Base-by-base conservation (phyloP, 2,113 vertebrate genomes). In the Rhinolophus ferrumequinum region DNA sequence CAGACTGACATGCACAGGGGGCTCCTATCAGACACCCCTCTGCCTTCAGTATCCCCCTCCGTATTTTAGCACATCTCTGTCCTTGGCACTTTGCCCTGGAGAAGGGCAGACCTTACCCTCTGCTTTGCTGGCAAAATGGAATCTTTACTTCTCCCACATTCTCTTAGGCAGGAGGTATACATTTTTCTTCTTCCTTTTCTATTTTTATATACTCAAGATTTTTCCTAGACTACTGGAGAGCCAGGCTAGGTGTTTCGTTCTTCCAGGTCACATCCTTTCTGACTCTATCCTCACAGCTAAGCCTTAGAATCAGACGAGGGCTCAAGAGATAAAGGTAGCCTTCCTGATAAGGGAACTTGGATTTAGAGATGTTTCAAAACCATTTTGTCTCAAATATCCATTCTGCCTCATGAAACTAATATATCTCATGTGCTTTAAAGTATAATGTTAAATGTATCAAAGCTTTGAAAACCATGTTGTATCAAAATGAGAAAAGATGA, bases 331-430 rank as follows among this genome's bases (percentile, higher is more conserved):
- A 92, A 72, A 72, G 0, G 66, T 58, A 64, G 6, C 33, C 0
- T 75, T 66, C 50, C 54, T 83, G 33, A 52, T 35, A 90, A 52
- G n/a, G 76, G 11, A 84, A 30, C 0, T 11, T 69, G 24, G 3
- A 66, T 64, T 54, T 15, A 15, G 38, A 88, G 8, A 12, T 85
- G 21, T 69, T 94, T 90, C 52, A 77, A 38, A 90, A 92, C 70
- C 19, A 94, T 66, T 95, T 96, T 58, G 64, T 93, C 22, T 84
- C 44, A 70, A 66, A 58, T 30, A 88, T 28, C 8, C 21, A 58
- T 81, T 94, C 38, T 85, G 88, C 38, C 8, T 81, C 62, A 72
- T 9, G 66, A 5, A 96, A 88, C 66, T 47, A 81, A 19, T 80
- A 21, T 28, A 19, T 82, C 47, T 52, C 44, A 35, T 13, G 15